A percentile compares a stretch with the other conserved stretches of the same genome.
Evolutionary conservation across 1,140 invertebrate genomes (phyloP).

Genomic region (Scaptomyza montana): DNA sequence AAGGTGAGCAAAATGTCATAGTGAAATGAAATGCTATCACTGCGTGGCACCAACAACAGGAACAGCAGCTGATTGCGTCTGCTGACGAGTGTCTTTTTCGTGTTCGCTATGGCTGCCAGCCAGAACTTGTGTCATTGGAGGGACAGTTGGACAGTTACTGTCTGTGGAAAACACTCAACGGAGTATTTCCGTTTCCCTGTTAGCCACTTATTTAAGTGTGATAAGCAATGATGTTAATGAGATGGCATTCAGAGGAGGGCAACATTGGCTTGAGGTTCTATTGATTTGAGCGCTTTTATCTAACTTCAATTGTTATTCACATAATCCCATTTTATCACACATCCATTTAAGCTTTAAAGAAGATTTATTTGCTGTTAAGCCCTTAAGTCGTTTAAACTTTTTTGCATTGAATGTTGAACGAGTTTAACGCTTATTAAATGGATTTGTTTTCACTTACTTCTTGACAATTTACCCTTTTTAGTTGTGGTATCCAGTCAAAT

Average conservation of each 20-base stretch:
- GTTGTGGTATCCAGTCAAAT: conserved; percentile 62
- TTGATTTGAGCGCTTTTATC: too few relatives aligned
- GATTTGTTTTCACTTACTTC: conserved; percentile 70
- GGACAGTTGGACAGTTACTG: neutral
- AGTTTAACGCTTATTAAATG: neutral
- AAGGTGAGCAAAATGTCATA: conserved; percentile 64
- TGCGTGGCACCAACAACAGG: neutral
- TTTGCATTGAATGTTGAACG: too few relatives aligned
- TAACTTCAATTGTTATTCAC: too few relatives aligned
- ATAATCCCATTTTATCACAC: too few relatives aligned
- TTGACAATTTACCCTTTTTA: conserved; percentile 73
- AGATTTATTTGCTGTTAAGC: neutral
- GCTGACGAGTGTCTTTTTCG: conserved; percentile 27
- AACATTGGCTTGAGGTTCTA: neutral
- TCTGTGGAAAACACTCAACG: too few relatives aligned
- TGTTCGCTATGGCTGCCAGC: conserved; percentile 20
- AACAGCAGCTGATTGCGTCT: conserved; percentile 33
- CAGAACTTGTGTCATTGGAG: neutral
- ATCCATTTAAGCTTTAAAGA: too few relatives aligned
- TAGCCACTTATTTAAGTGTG: neutral
- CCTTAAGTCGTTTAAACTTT: too few relatives aligned
- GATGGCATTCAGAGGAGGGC: neutral
- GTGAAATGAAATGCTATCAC: neutral
- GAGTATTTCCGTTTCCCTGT: conserved; percentile 39
- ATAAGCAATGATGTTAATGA: conserved; percentile 1